These are phyloP conservation scores for Amphipyra berbera DNA, from an alignment of 2,888 invertebrate genomes.

Conservation along the genomic window DNA sequence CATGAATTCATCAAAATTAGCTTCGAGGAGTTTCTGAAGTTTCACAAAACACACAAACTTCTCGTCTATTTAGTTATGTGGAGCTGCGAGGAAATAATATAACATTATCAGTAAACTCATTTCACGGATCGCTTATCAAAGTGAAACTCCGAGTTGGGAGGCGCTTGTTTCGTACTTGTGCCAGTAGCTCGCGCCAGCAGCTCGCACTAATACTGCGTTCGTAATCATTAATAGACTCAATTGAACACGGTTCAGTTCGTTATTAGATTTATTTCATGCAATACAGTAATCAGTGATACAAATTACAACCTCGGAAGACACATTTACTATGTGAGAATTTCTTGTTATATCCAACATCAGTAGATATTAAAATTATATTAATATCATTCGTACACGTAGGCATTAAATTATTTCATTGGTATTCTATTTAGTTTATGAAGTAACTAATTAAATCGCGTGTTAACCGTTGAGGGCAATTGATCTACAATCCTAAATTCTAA, in stretches of 20 bases:
- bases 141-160: slow-evolving; percentile 26
- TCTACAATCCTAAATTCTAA: background rate
- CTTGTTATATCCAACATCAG: background rate
- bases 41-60: slow-evolving; percentile 20
- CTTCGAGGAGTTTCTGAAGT: slow-evolving; percentile 6
- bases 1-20: slow-evolving; percentile 23
- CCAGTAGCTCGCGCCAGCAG: background rate
- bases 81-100: slow-evolving; percentile 37
- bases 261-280: slow-evolving; percentile 24
- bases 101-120: slow-evolving; percentile 56
- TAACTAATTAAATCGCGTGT: background rate
- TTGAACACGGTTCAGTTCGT: slow-evolving; percentile 26
- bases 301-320: slow-evolving; percentile 17
- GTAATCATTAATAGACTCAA: slow-evolving; percentile 12
- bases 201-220: slow-evolving; percentile 14
- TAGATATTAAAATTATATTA: slow-evolving; percentile 8
- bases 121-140: slow-evolving; percentile 66
- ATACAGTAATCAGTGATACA: slow-evolving; percentile 18
- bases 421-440: background rate
- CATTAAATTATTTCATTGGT: background rate
- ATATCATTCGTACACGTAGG: background rate
- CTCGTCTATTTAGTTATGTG: slow-evolving; percentile 3
- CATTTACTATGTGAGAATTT: background rate
- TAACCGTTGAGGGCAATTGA: background rate
- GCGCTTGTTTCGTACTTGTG: background rate